phyloP scores from a whole-genome alignment of 2,888 invertebrate genomes.

The Drosophila phalerata region DNA sequence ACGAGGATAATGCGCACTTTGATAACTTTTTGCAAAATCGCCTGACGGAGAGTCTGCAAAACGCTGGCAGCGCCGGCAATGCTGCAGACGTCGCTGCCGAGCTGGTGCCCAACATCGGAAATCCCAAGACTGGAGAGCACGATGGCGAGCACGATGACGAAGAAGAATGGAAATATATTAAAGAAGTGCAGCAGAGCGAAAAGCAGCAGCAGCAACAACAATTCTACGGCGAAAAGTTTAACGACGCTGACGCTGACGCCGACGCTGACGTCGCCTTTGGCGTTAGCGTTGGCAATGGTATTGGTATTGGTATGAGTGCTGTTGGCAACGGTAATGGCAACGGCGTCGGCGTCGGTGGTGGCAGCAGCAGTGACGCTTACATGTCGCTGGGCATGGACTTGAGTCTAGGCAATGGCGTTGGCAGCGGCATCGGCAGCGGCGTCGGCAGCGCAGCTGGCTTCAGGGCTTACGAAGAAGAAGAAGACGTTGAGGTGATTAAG shows the following conservation, averaged over 20 bases:
- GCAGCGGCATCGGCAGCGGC: conserved; percentile 47
- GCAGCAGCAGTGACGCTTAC: conserved; percentile 50
- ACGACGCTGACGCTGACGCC: conserved; percentile 43
- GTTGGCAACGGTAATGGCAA: conserved; percentile 50
- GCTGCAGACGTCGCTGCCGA: conserved; percentile 65
- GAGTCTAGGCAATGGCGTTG: conserved; percentile 66
- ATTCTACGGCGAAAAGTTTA: conserved; percentile 61
- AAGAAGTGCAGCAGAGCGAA: conserved; percentile 88
- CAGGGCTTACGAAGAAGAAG: conserved; percentile 58
- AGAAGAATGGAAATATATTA: conserved; percentile 95
- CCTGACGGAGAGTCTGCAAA: conserved; percentile 79
- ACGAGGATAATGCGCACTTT: conserved; percentile 82
- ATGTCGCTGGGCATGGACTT: conserved; percentile 65
- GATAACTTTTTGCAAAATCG: conserved; percentile 80
- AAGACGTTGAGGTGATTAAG: conserved; percentile 77
- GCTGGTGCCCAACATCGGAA: conserved; percentile 63
- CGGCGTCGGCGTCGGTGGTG: conserved; percentile 30
- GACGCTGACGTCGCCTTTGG: conserved; percentile 38
- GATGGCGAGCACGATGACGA: conserved; percentile 86
- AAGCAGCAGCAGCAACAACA: conserved; percentile 73
- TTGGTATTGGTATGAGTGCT: conserved; percentile 40
- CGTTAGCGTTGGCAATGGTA: conserved; percentile 36
- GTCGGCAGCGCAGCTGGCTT: conserved; percentile 41
- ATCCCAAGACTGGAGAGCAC: conserved; percentile 75
- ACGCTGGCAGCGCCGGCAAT: conserved; percentile 66